phyloP scores from a whole-genome alignment of 2,888 invertebrate genomes.

The Sinopyrophorus schimmeli region DNA sequence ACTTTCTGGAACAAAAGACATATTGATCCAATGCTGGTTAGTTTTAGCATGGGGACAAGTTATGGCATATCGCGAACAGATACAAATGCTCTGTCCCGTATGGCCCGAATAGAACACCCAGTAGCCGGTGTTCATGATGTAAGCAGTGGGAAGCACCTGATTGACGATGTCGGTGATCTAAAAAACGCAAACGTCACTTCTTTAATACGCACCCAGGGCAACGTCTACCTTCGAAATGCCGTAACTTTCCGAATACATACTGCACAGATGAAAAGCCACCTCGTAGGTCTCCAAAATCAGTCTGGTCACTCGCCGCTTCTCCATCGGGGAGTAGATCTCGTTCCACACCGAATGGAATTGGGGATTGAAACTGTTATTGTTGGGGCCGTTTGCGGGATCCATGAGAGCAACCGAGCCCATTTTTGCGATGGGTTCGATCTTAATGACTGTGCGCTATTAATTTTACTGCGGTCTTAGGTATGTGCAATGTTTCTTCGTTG shows the following conservation, averaged over 20 bases:
- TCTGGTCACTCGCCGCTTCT: too few species aligned
- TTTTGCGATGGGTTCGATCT: too few species aligned
- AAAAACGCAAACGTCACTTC: background rate
- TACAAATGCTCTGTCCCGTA: constrained; percentile 33
- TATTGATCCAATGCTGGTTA: constrained; percentile 31
- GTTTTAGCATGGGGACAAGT: constrained; percentile 37
- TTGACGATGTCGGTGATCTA: constrained; percentile 39
- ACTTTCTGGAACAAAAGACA: background rate
- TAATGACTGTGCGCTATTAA: too few species aligned
- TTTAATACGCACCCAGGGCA: background rate
- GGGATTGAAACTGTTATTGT: too few species aligned
- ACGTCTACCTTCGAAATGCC: constrained; percentile 49
- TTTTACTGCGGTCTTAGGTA: too few species aligned
- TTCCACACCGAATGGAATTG: too few species aligned
- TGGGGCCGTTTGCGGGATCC: too few species aligned
- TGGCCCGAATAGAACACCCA: constrained; percentile 38
- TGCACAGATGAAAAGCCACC: constrained; percentile 23
- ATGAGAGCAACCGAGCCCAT: too few species aligned
- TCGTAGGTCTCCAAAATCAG: constrained; percentile 29
- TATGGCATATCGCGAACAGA: constrained; percentile 40
- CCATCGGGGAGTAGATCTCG: too few species aligned
- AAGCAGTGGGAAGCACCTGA: constrained; percentile 41
- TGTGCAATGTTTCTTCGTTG: too few species aligned
- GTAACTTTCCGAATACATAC: constrained; percentile 36
- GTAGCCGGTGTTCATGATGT: constrained; percentile 41